These are phyloP conservation scores for Apeltes quadracus DNA, from an alignment of 2,113 vertebrate genomes.

Conservation along the genomic window DNA sequence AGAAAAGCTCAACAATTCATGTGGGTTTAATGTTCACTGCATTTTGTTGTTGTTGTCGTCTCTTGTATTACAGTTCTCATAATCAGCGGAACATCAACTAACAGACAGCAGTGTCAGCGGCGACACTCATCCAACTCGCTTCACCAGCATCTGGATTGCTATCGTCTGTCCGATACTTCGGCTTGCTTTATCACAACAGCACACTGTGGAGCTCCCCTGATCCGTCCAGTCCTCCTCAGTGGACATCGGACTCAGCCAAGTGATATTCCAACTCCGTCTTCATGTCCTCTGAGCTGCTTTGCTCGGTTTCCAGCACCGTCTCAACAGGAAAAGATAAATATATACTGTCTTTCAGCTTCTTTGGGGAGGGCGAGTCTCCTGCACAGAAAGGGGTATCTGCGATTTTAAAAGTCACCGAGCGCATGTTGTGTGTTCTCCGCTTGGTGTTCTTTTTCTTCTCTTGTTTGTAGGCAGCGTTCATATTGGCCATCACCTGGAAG, in stretches of 20 bases:
- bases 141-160: not conserved
- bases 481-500: constrained; percentile 85
- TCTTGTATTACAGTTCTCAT: not conserved
- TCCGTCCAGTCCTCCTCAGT: constrained; percentile 45
- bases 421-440: constrained; percentile 69
- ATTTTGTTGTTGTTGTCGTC: not conserved
- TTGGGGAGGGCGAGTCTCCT: constrained; percentile 63
- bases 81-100: not conserved
- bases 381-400: constrained; percentile 71
- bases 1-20: not conserved
- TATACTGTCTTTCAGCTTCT: constrained; percentile 84
- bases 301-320: constrained; percentile 80
- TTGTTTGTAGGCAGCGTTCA: constrained; percentile 84
- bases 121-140: not conserved
- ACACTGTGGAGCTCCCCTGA: not conserved
- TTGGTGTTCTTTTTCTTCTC: constrained; percentile 83
- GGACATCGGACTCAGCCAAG: constrained; percentile 64
- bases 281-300: constrained; percentile 57
- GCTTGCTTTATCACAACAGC: not conserved
- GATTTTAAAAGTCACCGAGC: constrained; percentile 79
- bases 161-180: not conserved
- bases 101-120: not conserved
- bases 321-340: constrained; percentile 86
- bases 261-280: constrained; percentile 74
- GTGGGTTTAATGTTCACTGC: not conserved